These are phyloP conservation scores for Diachrysia chrysitis DNA, from an alignment of 2,888 invertebrate genomes.

Conservation along the genomic window DNA sequence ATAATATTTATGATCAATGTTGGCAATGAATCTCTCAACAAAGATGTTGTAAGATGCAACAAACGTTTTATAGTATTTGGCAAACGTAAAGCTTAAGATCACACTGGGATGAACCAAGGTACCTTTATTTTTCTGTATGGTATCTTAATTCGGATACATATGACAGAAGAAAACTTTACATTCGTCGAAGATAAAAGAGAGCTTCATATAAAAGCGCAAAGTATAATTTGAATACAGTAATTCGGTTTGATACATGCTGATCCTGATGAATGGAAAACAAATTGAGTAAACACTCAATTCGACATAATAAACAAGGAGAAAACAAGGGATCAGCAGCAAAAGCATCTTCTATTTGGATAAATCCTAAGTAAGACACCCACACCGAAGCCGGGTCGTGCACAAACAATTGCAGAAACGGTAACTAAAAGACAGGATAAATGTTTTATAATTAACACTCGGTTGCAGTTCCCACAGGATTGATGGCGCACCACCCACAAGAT, in stretches of 20 bases:
- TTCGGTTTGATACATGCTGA: too few relatives aligned
- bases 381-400: conserved; percentile 49
- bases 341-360: conserved; percentile 28
- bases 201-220: neutral
- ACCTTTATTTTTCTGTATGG: neutral
- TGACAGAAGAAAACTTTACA: neutral
- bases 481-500: conserved; percentile 73
- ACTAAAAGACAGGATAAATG: conserved; percentile 70
- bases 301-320: neutral
- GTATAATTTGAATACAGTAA: too few relatives aligned
- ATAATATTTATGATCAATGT: conserved; percentile 7
- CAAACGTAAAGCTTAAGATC: conserved; percentile 3
- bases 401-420: conserved; percentile 61
- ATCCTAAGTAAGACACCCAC: conserved; percentile 52
- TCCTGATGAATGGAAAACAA: neutral
- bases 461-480: conserved; percentile 72
- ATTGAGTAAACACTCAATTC: neutral
- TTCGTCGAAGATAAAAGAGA: neutral
- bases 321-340: conserved; percentile 15
- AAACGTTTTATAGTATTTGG: conserved; percentile 16
- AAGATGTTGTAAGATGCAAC: conserved; percentile 1
- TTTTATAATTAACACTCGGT: conserved; percentile 71
- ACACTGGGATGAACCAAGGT: neutral
- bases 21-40: conserved; percentile 6
- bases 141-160: neutral